Evolutionary conservation across 35 echinoderm and acorn worm species (phyloP), one percentile per base, ranked within the genome.

Genomic region (Lytechinus variegatus): DNA sequence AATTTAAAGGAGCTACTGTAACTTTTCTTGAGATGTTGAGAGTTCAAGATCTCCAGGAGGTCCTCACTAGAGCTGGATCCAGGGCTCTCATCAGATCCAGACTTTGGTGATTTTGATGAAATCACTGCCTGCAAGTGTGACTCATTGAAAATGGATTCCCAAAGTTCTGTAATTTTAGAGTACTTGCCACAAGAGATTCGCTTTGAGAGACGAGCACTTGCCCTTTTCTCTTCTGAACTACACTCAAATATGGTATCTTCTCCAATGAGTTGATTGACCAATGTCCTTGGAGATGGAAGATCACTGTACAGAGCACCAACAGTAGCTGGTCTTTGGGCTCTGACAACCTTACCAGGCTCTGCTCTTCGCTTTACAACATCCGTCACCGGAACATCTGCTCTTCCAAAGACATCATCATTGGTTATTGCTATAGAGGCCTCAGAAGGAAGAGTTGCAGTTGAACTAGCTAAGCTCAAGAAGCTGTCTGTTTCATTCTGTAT

Each of bases 141-240:
- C 9, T 95, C n/a, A 28, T 79, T 96, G 57, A 96, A 98, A 27
- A 98, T 94, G 27, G 89, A 92, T 96, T 99, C 98, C 98, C 98
- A 99, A n/a, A 97, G 87, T 57, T 97, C 91, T 1, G 97, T 93
- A 54, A 97, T 60, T 11, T 91, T 51, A n/a, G 98, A 99, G 95
- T 99, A 99, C 87, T 99, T 99, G 6, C 98, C 98, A 12, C 95
- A 94, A 2, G 98, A 99, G 21, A 95, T 95, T 19, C 98, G 91
- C 89, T 96, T 96, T 27, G 96, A 97, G 10, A 99, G 56, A 27
- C 97, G 53, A 28, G 95, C 79, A 53, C 87, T 86, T 61, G 60
- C 12, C 57, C 94, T 27, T n/a, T 94, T 91, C 54, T 94, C 27
- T 54, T 89, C 28, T 66, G 60, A n/a, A 60, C 95, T 53, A 86